A percentile compares a stretch with the other conserved stretches of the same genome.
phyloP scores from a whole-genome alignment of 2,888 invertebrate species.

The Leucoma salicis region DNA sequence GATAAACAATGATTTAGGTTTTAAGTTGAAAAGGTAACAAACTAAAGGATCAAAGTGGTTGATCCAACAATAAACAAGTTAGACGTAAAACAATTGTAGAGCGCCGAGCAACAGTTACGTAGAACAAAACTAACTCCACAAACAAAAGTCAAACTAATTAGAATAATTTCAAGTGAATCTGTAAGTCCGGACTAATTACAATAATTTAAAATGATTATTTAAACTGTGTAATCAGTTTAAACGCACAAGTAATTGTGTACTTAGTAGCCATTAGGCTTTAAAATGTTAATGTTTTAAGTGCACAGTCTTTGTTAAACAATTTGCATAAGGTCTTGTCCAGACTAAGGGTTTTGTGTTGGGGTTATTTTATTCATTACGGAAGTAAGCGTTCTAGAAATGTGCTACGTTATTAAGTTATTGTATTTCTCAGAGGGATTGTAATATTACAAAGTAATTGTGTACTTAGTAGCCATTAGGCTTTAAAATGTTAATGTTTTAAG shows the following conservation, averaged over 20 bases:
- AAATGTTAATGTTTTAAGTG: conserved; percentile 72
- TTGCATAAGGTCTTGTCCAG: conserved; percentile 49
- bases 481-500: conserved; percentile 72
- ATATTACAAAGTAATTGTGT: conserved; percentile 74
- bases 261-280: conserved; percentile 69
- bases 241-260: conserved; percentile 70
- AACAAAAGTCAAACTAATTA: conserved; percentile 45
- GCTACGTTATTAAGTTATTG: too few species aligned
- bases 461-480: conserved; percentile 68
- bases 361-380: too few species aligned
- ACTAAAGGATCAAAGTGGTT: too few species aligned
- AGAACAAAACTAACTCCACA: conserved; percentile 7
- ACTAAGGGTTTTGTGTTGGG: background rate
- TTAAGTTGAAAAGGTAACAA: too few species aligned
- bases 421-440: too few species aligned
- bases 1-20: too few species aligned
- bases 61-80: background rate
- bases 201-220: conserved; percentile 50
- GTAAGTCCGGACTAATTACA: conserved; percentile 45
- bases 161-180: conserved; percentile 53
- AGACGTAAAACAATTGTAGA: background rate
- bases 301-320: conserved; percentile 69
- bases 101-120: conserved; percentile 2
- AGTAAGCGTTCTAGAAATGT: too few species aligned
- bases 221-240: conserved; percentile 61